Percentiles rank a stretch among this genome's conserved stretches.
Evolutionary conservation across 2,888 invertebrate genomes (phyloP).

Genomic region (Platycheirus rosarum): DNA sequence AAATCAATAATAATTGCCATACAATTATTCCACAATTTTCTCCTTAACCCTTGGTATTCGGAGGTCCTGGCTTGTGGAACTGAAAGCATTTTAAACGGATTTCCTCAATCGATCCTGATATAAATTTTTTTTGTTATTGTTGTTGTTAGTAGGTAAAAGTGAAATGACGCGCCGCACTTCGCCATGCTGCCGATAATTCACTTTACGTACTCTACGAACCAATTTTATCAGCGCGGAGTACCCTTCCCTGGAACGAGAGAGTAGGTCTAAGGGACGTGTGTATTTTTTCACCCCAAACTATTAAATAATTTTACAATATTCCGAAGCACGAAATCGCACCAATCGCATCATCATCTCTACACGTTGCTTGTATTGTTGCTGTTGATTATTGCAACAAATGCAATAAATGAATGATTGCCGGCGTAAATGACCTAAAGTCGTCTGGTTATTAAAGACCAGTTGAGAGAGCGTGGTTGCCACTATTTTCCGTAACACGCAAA

Average conservation of each 20-base stretch:
- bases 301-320: constrained; percentile 66
- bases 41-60: constrained; percentile 23
- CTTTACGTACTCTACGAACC: constrained; percentile 48
- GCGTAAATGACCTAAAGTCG: constrained; percentile 52
- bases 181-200: constrained; percentile 64
- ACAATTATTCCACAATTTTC: constrained; percentile 57
- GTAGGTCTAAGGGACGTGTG: too few relatives aligned
- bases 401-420: constrained; percentile 46
- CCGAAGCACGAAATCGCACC: constrained; percentile 48
- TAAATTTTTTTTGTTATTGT: constrained; percentile 14
- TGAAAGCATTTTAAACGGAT: constrained; percentile 68
- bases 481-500: too few relatives aligned
- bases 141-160: constrained; percentile 58
- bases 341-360: constrained; percentile 63
- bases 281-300: constrained; percentile 58
- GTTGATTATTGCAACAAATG: constrained; percentile 28
- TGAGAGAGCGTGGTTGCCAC: constrained; percentile 7
- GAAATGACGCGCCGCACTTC: constrained; percentile 62
- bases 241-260: not conserved
- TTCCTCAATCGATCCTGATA: constrained; percentile 73
- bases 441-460: not conserved
- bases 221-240: constrained; percentile 19
- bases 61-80: constrained; percentile 33
- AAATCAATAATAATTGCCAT: constrained; percentile 71
- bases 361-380: constrained; percentile 29